Conservation (phyloP, 1,140 invertebrate species). For the Drosophila navojoa region DNA sequence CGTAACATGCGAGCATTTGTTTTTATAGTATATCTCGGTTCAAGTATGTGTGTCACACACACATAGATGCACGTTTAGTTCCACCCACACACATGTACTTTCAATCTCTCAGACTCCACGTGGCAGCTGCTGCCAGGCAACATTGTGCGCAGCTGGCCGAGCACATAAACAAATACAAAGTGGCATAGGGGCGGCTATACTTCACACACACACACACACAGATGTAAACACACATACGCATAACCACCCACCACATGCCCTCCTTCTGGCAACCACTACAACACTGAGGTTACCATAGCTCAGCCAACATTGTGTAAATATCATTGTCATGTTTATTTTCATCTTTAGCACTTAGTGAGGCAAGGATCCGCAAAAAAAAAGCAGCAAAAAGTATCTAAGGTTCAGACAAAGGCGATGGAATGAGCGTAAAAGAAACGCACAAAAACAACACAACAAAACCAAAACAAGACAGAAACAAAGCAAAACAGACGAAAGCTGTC, state of each 20-base stretch:
- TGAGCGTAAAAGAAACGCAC: conserved; percentile 24
- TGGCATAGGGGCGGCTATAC: conserved; percentile 45
- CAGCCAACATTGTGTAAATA: conserved; percentile 76
- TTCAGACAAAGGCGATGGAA: conserved; percentile 14
- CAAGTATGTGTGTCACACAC: conserved; percentile 28
- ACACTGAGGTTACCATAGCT: conserved; percentile 53
- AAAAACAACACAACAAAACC: conserved; percentile 20
- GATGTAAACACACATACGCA: conserved; percentile 14
- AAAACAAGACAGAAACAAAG: conserved; percentile 19
- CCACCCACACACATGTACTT: conserved; percentile 40
- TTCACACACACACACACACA: conserved; percentile 11
- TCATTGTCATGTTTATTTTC: conserved; percentile 80
- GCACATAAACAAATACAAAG: conserved; percentile 78
- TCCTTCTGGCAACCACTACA: conserved; percentile 23
- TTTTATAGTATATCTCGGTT: conserved; percentile 45
- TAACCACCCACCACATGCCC: conserved; percentile 37
- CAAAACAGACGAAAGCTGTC: conserved; percentile 33
- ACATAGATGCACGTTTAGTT: conserved; percentile 25
- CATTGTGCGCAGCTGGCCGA: conserved; percentile 67
- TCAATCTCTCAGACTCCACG: conserved; percentile 67
- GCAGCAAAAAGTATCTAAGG: conserved; percentile 21
- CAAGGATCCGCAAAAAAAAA: conserved; percentile 39
- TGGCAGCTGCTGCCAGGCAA: conserved; percentile 58
- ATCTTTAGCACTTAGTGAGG: conserved; percentile 74
- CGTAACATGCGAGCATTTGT: conserved; percentile 40